Conservation (phyloP, 53 echinoderm and acorn worm species). For the Crossaster papposus region DNA sequence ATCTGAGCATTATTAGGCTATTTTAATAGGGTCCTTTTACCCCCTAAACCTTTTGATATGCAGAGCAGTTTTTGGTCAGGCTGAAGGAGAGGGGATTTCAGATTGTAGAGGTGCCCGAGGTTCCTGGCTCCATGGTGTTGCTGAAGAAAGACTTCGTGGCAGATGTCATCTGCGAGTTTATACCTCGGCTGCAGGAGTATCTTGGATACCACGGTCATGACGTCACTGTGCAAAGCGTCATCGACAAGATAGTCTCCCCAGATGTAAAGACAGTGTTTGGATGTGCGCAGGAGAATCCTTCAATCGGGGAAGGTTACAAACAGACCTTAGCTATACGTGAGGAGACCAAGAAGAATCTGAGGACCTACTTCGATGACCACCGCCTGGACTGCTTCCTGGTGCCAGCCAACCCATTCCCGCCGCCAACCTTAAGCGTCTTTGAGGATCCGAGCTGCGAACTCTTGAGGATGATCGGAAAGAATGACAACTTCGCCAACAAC, state of each 20-base stretch:
- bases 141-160: not conserved
- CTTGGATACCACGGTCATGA: constrained; percentile 24
- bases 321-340: constrained; percentile 20
- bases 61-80: constrained; percentile 11
- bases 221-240: constrained; percentile 16
- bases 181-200: constrained; percentile 35
- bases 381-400: constrained; percentile 39
- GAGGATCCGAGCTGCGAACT: not conserved
- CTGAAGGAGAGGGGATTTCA: constrained; percentile 18
- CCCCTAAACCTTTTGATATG: too few relatives aligned
- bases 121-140: constrained; percentile 36
- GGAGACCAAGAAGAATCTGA: constrained; percentile 10
- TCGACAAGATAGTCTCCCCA: constrained; percentile 30
- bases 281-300: not conserved
- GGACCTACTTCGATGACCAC: constrained; percentile 32
- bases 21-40: too few relatives aligned
- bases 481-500: constrained; percentile 16
- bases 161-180: constrained; percentile 6
- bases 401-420: constrained; percentile 46
- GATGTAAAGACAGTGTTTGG: constrained; percentile 8
- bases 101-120: constrained; percentile 24
- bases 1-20: too few relatives aligned
- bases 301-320: not conserved
- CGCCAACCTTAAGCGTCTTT: constrained; percentile 15
- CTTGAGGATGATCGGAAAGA: not conserved